Evolutionary conservation across 2,797 vertebrate genomes (phyloP), one percentile per base, ranked within the genome.

Genomic region (Clarias platycephalus): DNA sequence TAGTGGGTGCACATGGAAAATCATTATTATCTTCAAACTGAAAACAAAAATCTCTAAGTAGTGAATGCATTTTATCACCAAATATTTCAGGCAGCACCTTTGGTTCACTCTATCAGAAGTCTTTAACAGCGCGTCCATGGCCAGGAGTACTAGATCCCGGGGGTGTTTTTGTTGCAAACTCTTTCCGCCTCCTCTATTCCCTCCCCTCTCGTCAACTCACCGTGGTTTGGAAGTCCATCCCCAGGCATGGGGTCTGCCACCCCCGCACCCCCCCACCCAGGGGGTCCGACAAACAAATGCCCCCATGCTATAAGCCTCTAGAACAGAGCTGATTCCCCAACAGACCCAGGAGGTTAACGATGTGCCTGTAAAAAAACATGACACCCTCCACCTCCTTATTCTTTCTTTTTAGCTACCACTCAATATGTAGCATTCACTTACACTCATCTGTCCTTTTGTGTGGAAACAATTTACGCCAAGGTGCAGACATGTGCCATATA

Each of bases 271-370:
- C 37, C 5, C 37, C 37, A 40, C 37, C 90, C 77, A 64, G 84
- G 92, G 93, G 88, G 90, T 91, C 92, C 91, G 89, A 91, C 92
- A 95, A 93, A 94, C 93, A 86, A 94, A 94, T 91, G 89, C 83
- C 67, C 71, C 83, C 81, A 87, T 84, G 91, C 92, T 94, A 90
- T 93, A 94, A 93, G 92, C 92, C 91, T 89, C 87, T 88, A 90
- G 89, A 90, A 88, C 88, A 86, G 81, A 83, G 60, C 83, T 58
- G 58, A 88, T 91, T 92, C 88, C 88, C 90, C 89, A 85, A 78
- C 88, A 93, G 88, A 93, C 90, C 91, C 88, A 70, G 94, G 94
- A 95, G 94, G 93, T 94, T 96, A 95, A 96, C 93, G 93, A 95
- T 91, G 91, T 94, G 92, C 91, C 91, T 87, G 89, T 88, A 84